Base-by-base conservation (phyloP, 2,797 vertebrate genomes). In the Momotus momota region DNA sequence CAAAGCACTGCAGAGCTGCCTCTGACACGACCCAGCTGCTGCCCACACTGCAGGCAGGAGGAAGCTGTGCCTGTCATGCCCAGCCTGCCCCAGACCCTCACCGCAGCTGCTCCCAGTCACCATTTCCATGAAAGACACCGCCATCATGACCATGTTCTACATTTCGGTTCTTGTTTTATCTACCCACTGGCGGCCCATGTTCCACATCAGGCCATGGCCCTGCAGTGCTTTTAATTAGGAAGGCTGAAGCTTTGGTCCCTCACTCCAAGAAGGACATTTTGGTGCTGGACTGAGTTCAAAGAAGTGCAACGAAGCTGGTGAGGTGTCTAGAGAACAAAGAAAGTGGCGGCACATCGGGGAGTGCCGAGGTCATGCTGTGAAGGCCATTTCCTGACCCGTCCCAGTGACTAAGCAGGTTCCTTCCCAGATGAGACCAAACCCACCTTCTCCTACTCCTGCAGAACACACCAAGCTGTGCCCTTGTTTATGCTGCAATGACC, bases 101-200 rank as follows among this genome's bases (percentile, higher is more conserved):
- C 61, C 17, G 10, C 81, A 88, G 81, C 84, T 14, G 9, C 79
- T 94, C 93, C 93, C 95, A 96, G 81, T 80, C 95, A 97, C 38
- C 38, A 74, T 94, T 96, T 95, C 97, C 94, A 93, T 71, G 94
- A 93, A 87, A 94, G 95, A 93, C 12, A 14, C 67, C 0, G 4
- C 82, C 31, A 6, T 92, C 93, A 94, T 74, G 95, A 97, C 96
- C 96, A 48, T 92, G 88, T 93, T 97, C 97, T 81, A 95, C 67
- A 94, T 96, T 95, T 94, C 5, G 4, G 67, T 90, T 95, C 90
- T 81, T 16, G 1, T 51, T 91, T 94, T 93, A 92, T 72, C 95
- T 92, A 92, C 51, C 66, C 27, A 10, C 92, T 90, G 69, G 67
- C 75, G 35, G 94, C 89, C 78, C 1, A 0, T 0, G 6, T 79